Conservation (phyloP, 2,888 invertebrate genomes). For the Eupithecia centaureata region DNA sequence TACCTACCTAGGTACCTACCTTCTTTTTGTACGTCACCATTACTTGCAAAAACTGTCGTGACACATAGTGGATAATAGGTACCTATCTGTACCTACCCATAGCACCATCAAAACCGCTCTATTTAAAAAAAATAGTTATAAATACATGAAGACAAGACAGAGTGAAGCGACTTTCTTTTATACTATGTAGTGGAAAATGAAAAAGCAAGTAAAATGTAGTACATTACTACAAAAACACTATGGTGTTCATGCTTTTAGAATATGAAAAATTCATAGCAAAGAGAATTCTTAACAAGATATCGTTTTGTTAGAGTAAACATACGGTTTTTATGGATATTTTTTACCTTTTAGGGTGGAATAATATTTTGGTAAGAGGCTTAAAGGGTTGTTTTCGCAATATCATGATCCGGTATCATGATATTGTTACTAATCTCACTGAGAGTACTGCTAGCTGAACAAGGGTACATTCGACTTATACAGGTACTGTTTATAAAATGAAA, state of each 20-base stretch:
- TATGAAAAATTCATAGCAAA: slow-evolving; percentile 72
- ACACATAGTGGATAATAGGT: too few species aligned
- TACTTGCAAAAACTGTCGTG: too few species aligned
- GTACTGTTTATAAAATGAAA: neutral
- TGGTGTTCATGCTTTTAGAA: slow-evolving; percentile 61
- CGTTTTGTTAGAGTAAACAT: slow-evolving; percentile 41
- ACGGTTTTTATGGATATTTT: slow-evolving; percentile 47
- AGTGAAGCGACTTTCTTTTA: too few species aligned
- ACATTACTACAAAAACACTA: slow-evolving; percentile 45
- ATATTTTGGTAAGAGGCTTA: slow-evolving; percentile 24
- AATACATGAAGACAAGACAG: too few species aligned
- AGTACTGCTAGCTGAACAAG: neutral
- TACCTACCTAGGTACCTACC: too few species aligned
- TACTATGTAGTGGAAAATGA: neutral
- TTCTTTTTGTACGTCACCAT: too few species aligned
- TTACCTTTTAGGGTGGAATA: slow-evolving; percentile 49
- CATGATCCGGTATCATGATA: slow-evolving; percentile 11
- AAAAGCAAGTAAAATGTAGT: neutral
- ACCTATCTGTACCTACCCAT: too few species aligned
- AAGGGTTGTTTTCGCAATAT: slow-evolving; percentile 28
- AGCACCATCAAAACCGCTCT: too few species aligned
- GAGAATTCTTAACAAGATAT: slow-evolving; percentile 66
- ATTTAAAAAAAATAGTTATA: too few species aligned
- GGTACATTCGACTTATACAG: neutral
- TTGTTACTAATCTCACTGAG: neutral